Percentiles rank a stretch among this genome's conserved stretches.
Conservation (phyloP, 2,113 vertebrate species). For the Crotophaga sulcirostris region DNA sequence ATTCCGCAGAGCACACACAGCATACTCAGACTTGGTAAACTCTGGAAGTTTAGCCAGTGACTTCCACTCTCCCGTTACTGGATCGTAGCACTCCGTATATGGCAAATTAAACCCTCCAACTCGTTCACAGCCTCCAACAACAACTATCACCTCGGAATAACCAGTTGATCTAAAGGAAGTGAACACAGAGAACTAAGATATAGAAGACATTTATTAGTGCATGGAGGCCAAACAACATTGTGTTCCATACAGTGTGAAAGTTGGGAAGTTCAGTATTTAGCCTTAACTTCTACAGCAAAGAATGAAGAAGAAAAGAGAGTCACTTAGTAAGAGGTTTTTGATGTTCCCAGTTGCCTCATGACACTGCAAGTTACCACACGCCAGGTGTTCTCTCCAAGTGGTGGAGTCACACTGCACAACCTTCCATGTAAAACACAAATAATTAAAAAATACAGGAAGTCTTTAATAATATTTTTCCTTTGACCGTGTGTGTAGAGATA, state of each 20-base stretch:
- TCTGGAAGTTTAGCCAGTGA: constrained; percentile 96
- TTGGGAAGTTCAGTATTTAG: background rate
- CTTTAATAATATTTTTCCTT: background rate
- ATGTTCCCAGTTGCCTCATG: background rate
- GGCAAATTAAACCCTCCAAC: constrained; percentile 96
- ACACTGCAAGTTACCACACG: background rate
- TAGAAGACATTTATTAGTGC: background rate
- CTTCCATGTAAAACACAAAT: background rate
- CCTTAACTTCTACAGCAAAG: background rate
- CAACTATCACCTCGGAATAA: constrained; percentile 96
- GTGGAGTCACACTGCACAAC: background rate
- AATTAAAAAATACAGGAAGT: background rate
- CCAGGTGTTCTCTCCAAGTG: background rate
- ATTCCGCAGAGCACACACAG: constrained; percentile 94
- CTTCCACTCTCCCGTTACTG: constrained; percentile 96
- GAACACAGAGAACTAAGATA: background rate
- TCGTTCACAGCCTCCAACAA: constrained; percentile 96
- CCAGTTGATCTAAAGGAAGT: constrained; percentile 88
- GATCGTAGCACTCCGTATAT: constrained; percentile 96
- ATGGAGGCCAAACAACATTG: background rate
- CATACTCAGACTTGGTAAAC: constrained; percentile 98
- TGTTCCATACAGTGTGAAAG: background rate
- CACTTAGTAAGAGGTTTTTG: background rate
- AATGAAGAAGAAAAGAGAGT: background rate
- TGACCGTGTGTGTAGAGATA: background rate